Conservation (phyloP, 2,888 invertebrate species). For the Agrilus mali region DNA sequence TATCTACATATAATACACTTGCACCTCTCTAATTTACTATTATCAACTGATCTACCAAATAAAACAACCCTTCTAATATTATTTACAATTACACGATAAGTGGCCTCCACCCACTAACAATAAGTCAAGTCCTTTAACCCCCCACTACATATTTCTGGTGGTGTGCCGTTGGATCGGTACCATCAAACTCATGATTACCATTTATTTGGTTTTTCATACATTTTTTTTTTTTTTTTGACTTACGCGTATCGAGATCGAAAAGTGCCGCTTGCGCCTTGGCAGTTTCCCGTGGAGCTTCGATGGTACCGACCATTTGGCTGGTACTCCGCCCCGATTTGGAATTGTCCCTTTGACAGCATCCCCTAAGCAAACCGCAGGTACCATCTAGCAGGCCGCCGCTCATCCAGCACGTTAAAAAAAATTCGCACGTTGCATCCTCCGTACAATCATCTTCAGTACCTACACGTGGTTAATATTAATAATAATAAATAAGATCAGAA, state of each 20-base stretch:
- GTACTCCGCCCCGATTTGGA: conserved; percentile 53
- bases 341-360: conserved; percentile 70
- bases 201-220: too few relatives aligned
- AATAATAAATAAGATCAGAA: too few relatives aligned
- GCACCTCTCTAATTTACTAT: too few relatives aligned
- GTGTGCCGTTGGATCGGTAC: conserved; percentile 22
- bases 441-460: conserved; percentile 43
- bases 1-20: too few relatives aligned
- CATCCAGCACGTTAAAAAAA: conserved; percentile 87
- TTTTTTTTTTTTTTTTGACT: conserved; percentile 17
- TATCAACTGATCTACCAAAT: too few relatives aligned
- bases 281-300: conserved; percentile 43
- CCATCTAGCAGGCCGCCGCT: conserved; percentile 76
- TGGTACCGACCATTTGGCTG: conserved; percentile 47
- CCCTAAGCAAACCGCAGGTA: conserved; percentile 67
- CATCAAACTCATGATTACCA: conserved; percentile 1
- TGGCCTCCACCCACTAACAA: too few relatives aligned
- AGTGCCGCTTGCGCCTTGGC: conserved; percentile 47
- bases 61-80: too few relatives aligned
- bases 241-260: conserved; percentile 33
- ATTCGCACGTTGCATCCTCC: conserved; percentile 74
- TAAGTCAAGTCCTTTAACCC: too few relatives aligned
- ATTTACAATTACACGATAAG: too few relatives aligned
- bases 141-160: too few relatives aligned
- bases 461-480: too few relatives aligned